Conservation (phyloP, 2,797 vertebrate species). For the Myripristis murdjan region DNA sequence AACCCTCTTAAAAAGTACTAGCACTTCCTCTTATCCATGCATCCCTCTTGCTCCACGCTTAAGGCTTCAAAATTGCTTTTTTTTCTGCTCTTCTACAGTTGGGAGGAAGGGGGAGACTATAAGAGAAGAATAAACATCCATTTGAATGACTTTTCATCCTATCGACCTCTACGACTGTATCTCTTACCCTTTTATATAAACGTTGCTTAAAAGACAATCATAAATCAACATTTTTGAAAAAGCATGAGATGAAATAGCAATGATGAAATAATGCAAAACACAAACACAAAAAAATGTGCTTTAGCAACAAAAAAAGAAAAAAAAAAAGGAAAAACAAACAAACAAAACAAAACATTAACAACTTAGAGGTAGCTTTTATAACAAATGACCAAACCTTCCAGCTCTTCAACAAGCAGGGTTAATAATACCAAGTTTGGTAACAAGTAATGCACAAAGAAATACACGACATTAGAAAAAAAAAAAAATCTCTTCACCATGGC, state of each 20-base stretch:
- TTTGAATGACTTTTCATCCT: slow-evolving; percentile 70
- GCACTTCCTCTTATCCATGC: slow-evolving; percentile 74
- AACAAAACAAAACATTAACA: slow-evolving; percentile 73
- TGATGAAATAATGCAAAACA: slow-evolving; percentile 86
- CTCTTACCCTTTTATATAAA: slow-evolving; percentile 82
- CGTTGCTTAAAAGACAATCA: slow-evolving; percentile 82
- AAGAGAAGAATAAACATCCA: slow-evolving; percentile 74
- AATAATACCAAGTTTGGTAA: slow-evolving; percentile 92
- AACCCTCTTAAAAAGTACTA: slow-evolving; percentile 85
- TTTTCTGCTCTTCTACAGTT: slow-evolving; percentile 75
- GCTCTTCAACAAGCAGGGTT: slow-evolving; percentile 84
- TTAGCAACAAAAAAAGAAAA: slow-evolving; percentile 73
- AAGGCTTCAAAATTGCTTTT: slow-evolving; percentile 90
- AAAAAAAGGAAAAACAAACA: too few relatives aligned
- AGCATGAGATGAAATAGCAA: slow-evolving; percentile 89
- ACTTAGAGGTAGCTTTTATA: slow-evolving; percentile 97
- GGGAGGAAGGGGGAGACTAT: slow-evolving; percentile 65
- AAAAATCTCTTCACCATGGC: slow-evolving; percentile 80
- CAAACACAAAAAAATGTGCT: slow-evolving; percentile 86
- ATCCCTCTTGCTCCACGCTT: slow-evolving; percentile 80
- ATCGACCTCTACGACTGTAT: slow-evolving; percentile 72
- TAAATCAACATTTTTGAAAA: slow-evolving; percentile 78
- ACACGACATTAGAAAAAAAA: slow-evolving; percentile 71
- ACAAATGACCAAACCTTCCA: slow-evolving; percentile 82
- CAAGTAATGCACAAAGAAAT: slow-evolving; percentile 84